Conservation (phyloP, 2,797 vertebrate genomes). For the Pelochelys cantorii region DNA sequence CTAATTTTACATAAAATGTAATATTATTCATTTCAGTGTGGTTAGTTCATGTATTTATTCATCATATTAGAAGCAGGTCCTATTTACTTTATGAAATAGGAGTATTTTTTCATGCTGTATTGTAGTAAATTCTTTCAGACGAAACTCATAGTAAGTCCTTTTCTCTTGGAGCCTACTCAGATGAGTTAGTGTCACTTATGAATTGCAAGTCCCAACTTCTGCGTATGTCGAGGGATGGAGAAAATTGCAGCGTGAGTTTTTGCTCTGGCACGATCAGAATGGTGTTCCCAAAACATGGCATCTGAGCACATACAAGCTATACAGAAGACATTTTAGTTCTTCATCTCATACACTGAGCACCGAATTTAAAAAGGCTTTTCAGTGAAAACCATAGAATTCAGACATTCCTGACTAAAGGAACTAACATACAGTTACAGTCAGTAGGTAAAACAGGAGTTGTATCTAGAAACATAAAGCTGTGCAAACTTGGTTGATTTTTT, state of each 20-base stretch:
- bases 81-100: not conserved
- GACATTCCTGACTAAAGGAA: fast-evolving
- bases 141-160: not conserved
- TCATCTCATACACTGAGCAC: not conserved
- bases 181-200: not conserved
- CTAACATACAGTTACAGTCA: not conserved
- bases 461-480: not conserved
- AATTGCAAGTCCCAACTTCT: not conserved
- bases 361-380: not conserved
- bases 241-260: not conserved
- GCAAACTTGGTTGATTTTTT: not conserved
- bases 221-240: not conserved
- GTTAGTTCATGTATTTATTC: not conserved
- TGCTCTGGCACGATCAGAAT: not conserved
- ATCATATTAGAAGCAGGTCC: not conserved
- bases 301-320: fast-evolving
- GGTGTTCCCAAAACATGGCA: not conserved
- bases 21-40: not conserved
- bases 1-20: fast-evolving
- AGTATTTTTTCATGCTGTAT: not conserved
- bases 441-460: not conserved
- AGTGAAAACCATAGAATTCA: not conserved
- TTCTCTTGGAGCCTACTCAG: not conserved
- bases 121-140: not conserved
- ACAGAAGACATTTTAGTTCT: not conserved